These are phyloP conservation scores for Apostichopus japonicus DNA, from an alignment of 35 echinoderm and acorn worm species.

Conservation along the genomic window DNA sequence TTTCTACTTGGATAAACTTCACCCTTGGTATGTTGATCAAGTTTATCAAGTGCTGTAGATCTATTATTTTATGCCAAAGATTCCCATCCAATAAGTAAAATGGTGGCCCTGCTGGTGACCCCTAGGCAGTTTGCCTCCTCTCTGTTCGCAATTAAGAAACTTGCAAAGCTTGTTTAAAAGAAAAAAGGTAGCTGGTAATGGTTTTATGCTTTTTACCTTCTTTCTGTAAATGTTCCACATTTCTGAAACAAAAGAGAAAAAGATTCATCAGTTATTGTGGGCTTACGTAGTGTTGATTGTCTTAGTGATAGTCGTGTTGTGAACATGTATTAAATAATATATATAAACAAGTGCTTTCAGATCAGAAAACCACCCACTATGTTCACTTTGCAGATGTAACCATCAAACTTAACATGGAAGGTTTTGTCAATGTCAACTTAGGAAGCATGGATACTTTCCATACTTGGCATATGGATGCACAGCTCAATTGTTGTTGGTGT, in stretches of 20 bases:
- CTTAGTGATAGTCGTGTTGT: background rate
- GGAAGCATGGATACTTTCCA: background rate
- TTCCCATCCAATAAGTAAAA: too few species aligned
- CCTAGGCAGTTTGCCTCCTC: background rate
- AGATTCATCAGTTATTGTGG: background rate
- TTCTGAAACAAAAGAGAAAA: background rate
- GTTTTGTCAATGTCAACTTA: too few species aligned
- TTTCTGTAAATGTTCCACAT: background rate
- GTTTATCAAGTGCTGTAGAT: too few species aligned
- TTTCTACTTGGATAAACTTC: too few species aligned
- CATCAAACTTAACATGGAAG: background rate
- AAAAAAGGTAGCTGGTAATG: background rate
- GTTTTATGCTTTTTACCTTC: background rate
- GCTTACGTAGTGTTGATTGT: background rate
- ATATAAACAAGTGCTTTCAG: background rate
- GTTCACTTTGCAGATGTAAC: background rate
- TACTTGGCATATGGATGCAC: background rate
- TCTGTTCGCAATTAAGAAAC: background rate
- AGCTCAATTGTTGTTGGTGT: background rate
- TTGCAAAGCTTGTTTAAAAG: background rate
- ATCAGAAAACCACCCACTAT: background rate
- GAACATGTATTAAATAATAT: background rate
- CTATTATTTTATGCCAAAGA: too few species aligned
- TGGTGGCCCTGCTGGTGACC: background rate
- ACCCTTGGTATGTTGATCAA: too few species aligned